Conservation (phyloP, 2,113 vertebrate species). For the Hemibagrus wyckioides region DNA sequence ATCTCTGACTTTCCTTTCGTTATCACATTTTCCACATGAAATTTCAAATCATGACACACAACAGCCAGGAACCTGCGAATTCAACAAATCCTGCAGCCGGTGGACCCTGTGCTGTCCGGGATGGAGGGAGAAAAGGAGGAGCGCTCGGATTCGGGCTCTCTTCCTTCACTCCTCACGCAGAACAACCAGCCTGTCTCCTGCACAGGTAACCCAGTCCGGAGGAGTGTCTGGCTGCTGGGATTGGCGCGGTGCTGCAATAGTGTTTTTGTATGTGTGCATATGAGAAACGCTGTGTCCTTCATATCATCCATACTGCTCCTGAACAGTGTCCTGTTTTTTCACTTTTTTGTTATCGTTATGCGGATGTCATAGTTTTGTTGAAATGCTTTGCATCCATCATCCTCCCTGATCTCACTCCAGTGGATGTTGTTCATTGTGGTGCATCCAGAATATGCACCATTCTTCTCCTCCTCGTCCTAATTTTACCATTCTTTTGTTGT, state of each 20-base stretch:
- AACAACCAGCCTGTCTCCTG: constrained; percentile 69
- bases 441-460: not conserved
- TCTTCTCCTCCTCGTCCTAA: constrained; percentile 46
- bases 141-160: constrained; percentile 70
- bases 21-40: constrained; percentile 41
- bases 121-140: constrained; percentile 77
- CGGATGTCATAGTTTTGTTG: constrained; percentile 37
- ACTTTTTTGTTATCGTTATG: no score
- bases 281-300: constrained; percentile 26
- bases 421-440: not conserved
- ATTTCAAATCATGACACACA: constrained; percentile 48
- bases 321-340: no score
- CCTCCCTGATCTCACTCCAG: not conserved
- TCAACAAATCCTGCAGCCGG: constrained; percentile 79
- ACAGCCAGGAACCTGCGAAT: constrained; percentile 84
- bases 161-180: constrained; percentile 70
- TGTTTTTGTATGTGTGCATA: constrained; percentile 30
- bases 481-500: constrained; percentile 47
- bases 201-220: constrained; percentile 84
- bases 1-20: not conserved
- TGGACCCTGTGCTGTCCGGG: constrained; percentile 83
- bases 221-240: constrained; percentile 43
- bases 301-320: constrained; percentile 40
- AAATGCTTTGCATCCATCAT: constrained; percentile 9
- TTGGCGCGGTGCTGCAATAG: not conserved